Conservation (phyloP, 1,140 invertebrate species). For the Monochamus saltuarius region DNA sequence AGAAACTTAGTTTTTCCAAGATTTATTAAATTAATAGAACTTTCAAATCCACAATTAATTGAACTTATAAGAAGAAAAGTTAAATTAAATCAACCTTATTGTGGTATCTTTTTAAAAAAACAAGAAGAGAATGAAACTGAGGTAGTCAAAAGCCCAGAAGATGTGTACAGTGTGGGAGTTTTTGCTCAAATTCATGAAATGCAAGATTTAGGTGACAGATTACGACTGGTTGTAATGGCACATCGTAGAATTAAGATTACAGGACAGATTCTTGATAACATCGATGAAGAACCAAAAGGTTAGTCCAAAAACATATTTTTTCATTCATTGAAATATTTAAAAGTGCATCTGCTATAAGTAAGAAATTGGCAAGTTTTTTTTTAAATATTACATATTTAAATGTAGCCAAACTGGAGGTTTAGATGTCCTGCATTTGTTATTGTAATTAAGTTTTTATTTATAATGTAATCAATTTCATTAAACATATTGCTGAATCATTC, state of each 20-base stretch:
- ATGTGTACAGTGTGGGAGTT: constrained; percentile 90
- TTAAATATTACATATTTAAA: no score
- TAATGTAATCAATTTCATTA: no score
- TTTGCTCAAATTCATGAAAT: constrained; percentile 98
- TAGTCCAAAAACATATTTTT: not conserved
- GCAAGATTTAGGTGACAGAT: constrained; percentile 89
- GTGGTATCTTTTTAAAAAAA: constrained; percentile 96
- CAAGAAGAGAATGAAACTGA: constrained; percentile 89
- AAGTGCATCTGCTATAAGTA: no score
- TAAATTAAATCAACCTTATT: constrained; percentile 94
- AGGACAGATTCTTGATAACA: constrained; percentile 73
- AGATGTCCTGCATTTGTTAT: no score
- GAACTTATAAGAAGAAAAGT: constrained; percentile 93
- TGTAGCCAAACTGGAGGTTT: no score
- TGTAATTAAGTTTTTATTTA: no score
- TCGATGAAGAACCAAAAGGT: constrained; percentile 51
- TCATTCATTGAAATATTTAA: no score
- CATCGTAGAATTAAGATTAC: constrained; percentile 85
- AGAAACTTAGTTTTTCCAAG: constrained; percentile 94
- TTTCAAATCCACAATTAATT: constrained; percentile 85
- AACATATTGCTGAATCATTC: no score
- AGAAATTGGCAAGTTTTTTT: no score
- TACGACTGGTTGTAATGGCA: constrained; percentile 91
- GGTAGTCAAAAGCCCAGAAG: constrained; percentile 79
- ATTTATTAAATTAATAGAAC: constrained; percentile 97